Conservation (phyloP, 1,140 invertebrate genomes). For the silkworm (Bombyx mori) region DNA sequence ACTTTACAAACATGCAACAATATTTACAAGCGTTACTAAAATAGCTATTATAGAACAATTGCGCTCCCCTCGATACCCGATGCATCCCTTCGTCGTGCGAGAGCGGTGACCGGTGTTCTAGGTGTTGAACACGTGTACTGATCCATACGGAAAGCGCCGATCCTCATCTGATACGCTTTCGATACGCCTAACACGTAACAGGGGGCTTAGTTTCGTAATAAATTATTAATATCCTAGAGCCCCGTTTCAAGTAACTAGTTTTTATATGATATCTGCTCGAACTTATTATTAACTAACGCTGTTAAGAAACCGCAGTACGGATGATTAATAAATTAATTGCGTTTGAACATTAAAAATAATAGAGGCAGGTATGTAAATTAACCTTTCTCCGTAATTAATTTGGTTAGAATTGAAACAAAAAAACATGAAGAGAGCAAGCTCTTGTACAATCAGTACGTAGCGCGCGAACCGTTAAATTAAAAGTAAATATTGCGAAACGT, state of each 20-base stretch:
- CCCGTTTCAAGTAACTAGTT: no score
- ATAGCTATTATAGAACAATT: slow-evolving; percentile 46
- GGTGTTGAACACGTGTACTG: slow-evolving; percentile 63
- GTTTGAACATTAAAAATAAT: no score
- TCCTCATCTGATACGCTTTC: slow-evolving; percentile 49
- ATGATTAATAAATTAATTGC: no score
- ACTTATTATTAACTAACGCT: no score
- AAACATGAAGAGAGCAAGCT: slow-evolving; percentile 48
- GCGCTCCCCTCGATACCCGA: slow-evolving; percentile 21
- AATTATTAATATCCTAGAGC: slow-evolving; percentile 13
- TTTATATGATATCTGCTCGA: no score
- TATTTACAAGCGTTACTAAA: slow-evolving; percentile 30
- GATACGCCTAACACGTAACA: slow-evolving; percentile 42
- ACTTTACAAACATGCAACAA: slow-evolving; percentile 24
- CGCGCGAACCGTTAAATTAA: slow-evolving; percentile 66
- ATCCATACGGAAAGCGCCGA: slow-evolving; percentile 43
- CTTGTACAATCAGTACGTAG: slow-evolving; percentile 51
- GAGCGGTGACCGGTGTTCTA: slow-evolving; percentile 34
- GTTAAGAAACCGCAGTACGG: no score
- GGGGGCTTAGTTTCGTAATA: slow-evolving; percentile 25
- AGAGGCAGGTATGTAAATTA: no score
- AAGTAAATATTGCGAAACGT: slow-evolving; percentile 72
- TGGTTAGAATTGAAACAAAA: slow-evolving; percentile 30
- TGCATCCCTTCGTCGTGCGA: slow-evolving; percentile 23
- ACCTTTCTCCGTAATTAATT: no score